A percentile compares a stretch with the other conserved stretches of the same genome.
Evolutionary conservation across 1,140 invertebrate genomes (phyloP).

Genomic region (Andrena cerasifolii): DNA sequence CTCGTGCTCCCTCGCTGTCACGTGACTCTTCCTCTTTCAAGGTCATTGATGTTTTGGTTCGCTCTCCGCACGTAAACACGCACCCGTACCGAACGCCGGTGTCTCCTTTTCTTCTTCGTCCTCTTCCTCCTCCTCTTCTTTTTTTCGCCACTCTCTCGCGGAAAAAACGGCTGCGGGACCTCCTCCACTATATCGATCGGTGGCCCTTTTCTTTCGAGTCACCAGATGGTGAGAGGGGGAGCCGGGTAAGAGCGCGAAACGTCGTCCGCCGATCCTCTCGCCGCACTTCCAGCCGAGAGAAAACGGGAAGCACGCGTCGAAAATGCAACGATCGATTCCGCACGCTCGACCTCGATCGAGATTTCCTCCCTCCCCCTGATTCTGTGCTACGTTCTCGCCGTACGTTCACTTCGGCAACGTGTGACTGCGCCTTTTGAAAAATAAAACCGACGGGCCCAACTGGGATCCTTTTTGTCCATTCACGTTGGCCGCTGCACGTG

Average conservation of each 20-base stretch:
- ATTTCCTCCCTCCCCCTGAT: no score
- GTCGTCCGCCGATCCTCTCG: no score
- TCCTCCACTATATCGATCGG: neutral
- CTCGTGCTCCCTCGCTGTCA: constrained; percentile 42
- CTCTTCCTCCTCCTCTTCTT: no score
- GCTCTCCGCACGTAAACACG: constrained; percentile 59
- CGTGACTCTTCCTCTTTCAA: constrained; percentile 68
- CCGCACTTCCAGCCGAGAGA: no score
- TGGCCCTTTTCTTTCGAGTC: neutral
- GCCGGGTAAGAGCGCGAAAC: neutral
- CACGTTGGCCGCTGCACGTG: neutral
- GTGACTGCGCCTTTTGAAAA: constrained; percentile 22
- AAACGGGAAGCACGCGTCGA: constrained; percentile 2
- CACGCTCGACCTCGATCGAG: constrained; percentile 38
- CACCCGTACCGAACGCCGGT: constrained; percentile 13
- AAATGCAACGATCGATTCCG: constrained; percentile 44
- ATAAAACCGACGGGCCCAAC: neutral
- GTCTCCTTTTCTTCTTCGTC: no score
- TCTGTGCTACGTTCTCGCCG: constrained; percentile 43
- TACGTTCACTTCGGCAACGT: constrained; percentile 6
- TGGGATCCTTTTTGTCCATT: neutral
- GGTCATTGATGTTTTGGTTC: constrained; percentile 73
- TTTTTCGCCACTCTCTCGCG: no score
- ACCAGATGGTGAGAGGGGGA: no score
- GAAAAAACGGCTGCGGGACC: neutral